Evolutionary conservation across 1,140 invertebrate species (phyloP), one percentile per base, ranked within the genome.

Genomic region (Trichonephila clavipes): DNA sequence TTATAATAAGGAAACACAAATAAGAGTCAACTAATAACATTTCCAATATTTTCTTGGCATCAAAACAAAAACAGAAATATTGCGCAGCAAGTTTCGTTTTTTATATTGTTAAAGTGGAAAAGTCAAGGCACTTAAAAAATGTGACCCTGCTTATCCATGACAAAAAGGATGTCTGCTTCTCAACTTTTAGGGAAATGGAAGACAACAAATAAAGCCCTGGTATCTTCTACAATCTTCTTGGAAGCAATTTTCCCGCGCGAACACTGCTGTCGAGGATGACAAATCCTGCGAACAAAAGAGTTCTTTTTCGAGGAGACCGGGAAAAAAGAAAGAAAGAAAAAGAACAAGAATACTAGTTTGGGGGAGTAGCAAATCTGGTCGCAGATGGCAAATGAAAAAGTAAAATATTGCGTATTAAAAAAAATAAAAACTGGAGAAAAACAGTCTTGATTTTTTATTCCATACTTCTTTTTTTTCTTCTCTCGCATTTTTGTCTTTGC

Each of bases 321-420:
- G 21, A 19, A 64, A 64, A 6, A 64, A 64, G 21, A 51, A 51
- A 51, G 10, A 51, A 51, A 77, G 34, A 40, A 77, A 77, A 77
- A 77, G 72, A 77, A 34, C 14, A 34, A 16, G 28, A 28, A 40
- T 12, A 77, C 21, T 28, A 34, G 24, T 28, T n/a, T 40, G 66
- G 72, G 69, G 28, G 72, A 34, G 72, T 14, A 77, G 18, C 19
- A 24, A 77, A 77, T 77, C 28, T 77, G 72, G 72, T 34, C 72
- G 72, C 72, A 77, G 72, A 77, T 77, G 72, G 72, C 72, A 12
- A 77, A 77, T 77, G 34, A 77, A 77, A 77, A 77, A 77, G 28
- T 28, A 77, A 77, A 77, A 77, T 77, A 77, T 77, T 77, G 72
- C 18, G 72, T 34, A 77, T 40, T 77, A 83, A 83, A 83, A n/a